Evolutionary conservation across 2,888 invertebrate species (phyloP).

Genomic region (Octodonta nipae): DNA sequence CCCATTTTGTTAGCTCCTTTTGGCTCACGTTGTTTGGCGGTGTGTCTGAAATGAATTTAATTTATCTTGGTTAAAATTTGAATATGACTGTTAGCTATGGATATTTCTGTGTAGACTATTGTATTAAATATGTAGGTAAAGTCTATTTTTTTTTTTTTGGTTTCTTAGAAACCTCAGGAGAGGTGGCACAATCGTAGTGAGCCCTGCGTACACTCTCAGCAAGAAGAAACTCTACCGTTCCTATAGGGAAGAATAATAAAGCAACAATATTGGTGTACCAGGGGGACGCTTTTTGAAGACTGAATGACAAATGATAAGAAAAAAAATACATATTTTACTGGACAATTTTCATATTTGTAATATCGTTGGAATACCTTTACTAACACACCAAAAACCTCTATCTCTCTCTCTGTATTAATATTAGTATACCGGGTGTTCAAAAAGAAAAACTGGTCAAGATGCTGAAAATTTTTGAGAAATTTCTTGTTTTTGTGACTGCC

Average conservation of each 20-base stretch:
- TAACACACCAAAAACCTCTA: conserved; percentile 7
- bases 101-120: no score
- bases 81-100: no score
- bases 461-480: no score
- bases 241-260: conserved; percentile 34
- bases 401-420: conserved; percentile 5
- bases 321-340: conserved; percentile 9
- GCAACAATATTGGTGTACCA: no score
- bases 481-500: no score
- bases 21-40: no score
- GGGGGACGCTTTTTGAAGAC: conserved; percentile 12
- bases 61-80: no score
- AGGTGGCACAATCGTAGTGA: conserved; percentile 70
- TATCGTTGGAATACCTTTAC: conserved; percentile 6
- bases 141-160: no score
- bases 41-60: no score
- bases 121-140: no score
- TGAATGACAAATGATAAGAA: conserved; percentile 13
- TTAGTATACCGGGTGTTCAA: conserved; percentile 1
- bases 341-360: conserved; percentile 9
- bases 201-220: conserved; percentile 75
- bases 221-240: conserved; percentile 85
- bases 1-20: no score
- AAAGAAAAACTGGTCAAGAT: no score
- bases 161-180: conserved; percentile 64